Evolutionary conservation across 1,140 invertebrate genomes (phyloP).

Genomic region (Colletes latitarsis): DNA sequence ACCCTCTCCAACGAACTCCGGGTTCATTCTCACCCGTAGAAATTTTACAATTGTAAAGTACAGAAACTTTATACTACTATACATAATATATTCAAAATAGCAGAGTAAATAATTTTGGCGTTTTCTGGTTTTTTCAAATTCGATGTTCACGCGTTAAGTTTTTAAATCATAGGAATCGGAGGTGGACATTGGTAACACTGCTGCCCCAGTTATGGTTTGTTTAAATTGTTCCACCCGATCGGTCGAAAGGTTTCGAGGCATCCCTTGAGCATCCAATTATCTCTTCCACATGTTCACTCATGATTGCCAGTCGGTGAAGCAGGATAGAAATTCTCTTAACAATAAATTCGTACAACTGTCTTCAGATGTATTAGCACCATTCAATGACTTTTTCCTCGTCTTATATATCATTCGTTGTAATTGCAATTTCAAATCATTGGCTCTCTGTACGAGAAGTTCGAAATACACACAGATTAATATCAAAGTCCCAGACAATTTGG

Average conservation of each 20-base stretch:
- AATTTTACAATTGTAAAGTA: no score
- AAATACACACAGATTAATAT: no score
- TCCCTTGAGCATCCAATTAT: constrained; percentile 61
- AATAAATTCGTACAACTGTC: background rate
- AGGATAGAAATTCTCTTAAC: constrained; percentile 7
- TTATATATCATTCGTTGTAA: background rate
- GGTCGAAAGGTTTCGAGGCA: background rate
- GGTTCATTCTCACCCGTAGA: no score
- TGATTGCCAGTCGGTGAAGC: constrained; percentile 21
- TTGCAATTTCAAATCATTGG: background rate
- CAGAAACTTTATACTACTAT: no score
- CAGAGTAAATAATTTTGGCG: no score
- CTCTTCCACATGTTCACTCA: constrained; percentile 60
- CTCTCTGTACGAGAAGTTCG: background rate
- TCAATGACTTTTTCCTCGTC: background rate
- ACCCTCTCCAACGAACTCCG: no score
- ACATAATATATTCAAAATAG: no score
- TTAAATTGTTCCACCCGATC: background rate
- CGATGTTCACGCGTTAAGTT: no score
- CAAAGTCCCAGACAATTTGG: no score
- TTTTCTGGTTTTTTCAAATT: no score
- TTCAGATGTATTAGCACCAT: background rate
- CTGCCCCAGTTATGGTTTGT: background rate
- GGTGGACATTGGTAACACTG: no score
- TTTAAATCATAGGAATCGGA: no score